Conservation (phyloP, 2,888 invertebrate species). For the Lepas anatifera region DNA sequence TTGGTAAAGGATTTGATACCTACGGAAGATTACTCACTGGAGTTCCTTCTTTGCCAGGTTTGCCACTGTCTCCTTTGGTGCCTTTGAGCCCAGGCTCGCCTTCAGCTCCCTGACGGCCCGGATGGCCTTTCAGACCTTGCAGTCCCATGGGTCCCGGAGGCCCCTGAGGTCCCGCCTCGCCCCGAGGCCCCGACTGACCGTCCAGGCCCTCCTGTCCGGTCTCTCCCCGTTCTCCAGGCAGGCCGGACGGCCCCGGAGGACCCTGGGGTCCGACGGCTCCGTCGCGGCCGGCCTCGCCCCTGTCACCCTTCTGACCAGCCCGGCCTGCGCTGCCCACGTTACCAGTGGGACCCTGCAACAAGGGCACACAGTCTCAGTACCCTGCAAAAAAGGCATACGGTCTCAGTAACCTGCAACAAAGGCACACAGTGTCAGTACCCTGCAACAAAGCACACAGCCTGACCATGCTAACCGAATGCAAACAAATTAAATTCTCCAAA, state of each 20-base stretch:
- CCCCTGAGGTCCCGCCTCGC: slow-evolving; percentile 24
- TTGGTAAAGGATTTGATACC: too few species aligned
- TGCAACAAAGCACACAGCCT: too few species aligned
- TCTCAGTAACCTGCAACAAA: too few species aligned
- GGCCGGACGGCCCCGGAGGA: slow-evolving; percentile 48
- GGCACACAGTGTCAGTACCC: too few species aligned
- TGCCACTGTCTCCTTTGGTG: slow-evolving; percentile 16
- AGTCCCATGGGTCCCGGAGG: slow-evolving; percentile 22
- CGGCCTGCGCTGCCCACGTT: background rate
- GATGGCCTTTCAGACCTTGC: slow-evolving; percentile 21
- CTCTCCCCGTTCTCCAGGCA: slow-evolving; percentile 50
- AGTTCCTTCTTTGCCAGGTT: background rate
- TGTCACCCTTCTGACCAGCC: background rate
- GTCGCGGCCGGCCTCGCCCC: background rate
- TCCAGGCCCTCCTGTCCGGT: slow-evolving; percentile 45
- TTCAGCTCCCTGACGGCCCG: slow-evolving; percentile 21
- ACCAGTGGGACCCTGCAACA: background rate
- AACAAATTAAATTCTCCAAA: too few species aligned
- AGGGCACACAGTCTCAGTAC: too few species aligned
- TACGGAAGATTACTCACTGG: too few species aligned
- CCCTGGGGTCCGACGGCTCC: background rate
- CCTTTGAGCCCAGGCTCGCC: slow-evolving; percentile 24
- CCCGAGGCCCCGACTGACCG: background rate
- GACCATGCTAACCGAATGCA: too few species aligned
- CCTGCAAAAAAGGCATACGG: too few species aligned